A percentile compares a stretch with the other conserved stretches of the same genome.
These are phyloP conservation scores for Philonicus albiceps DNA, from an alignment of 2,888 invertebrate species.

Conservation along the genomic window DNA sequence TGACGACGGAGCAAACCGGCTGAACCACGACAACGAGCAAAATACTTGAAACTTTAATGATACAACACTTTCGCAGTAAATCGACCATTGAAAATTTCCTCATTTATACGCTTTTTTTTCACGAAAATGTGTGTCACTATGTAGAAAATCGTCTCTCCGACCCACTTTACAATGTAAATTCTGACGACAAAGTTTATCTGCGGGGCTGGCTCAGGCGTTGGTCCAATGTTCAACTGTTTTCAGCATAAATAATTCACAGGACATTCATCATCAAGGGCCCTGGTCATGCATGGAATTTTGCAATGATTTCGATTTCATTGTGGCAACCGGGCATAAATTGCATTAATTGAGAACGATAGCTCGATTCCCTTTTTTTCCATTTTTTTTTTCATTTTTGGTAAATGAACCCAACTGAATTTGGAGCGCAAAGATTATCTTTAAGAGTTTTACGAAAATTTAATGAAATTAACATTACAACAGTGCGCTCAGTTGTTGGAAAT, in stretches of 20 bases:
- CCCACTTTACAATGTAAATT: conserved; percentile 17
- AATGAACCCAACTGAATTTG: not conserved
- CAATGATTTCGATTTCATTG: not conserved
- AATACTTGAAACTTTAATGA: conserved; percentile 21
- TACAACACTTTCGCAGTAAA: not conserved
- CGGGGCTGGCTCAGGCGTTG: not conserved
- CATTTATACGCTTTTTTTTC: not conserved
- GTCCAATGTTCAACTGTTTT: not conserved
- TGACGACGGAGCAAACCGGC: not conserved
- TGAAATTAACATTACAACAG: not conserved
- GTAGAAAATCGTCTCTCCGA: not conserved
- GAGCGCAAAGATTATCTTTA: not conserved
- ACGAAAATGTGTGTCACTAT: not conserved
- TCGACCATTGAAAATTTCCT: conserved; percentile 4
- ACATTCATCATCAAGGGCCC: not conserved
- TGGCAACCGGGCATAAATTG: not conserved
- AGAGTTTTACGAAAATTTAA: not conserved
- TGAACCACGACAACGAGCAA: not conserved
- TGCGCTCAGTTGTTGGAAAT: not conserved
- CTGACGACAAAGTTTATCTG: not conserved
- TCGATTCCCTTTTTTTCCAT: too few relatives aligned
- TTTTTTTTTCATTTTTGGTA: not conserved
- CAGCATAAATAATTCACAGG: conserved; percentile 11
- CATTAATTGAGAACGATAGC: not conserved
- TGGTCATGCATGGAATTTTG: not conserved